Base-by-base conservation (phyloP, 2,888 invertebrate species). In the Danaus chrysippus region DNA sequence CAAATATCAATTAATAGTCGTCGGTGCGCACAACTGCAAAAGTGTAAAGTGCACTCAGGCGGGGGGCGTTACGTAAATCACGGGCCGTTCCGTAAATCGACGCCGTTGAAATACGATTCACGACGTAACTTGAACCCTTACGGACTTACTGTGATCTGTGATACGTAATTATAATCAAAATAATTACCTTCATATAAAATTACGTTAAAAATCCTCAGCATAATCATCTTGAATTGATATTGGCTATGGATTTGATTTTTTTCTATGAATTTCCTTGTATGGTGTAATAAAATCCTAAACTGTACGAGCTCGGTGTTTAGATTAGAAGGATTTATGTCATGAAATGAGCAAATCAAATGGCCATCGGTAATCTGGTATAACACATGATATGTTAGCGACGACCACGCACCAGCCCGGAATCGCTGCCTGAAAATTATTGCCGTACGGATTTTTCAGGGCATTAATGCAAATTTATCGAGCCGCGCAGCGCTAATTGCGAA, bases 401-500 rank as follows among this genome's bases (percentile, higher is more conserved):
- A 66, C 60, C 64, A 59, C 59, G 64, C 59, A 62, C 58, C 63
- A 56, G 63, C 61, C 61, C 49, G 17, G 17, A 49, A 11, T 84
- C 81, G 84, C 82, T 84, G 81, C 81, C 78, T 79, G 85, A 85
- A 89, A 91, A 87, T 90, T 90, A 91, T 91, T 86, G 86, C 87
- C 85, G 76, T 70, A 73, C 83, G 84, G 87, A 91, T 90, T 91
- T 91, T 91, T 91, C 90, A 90, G 80, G 84, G 87, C 90, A 91
- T 91, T 91, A 90, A 90, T 91, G 90, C 85, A 89, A 91, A 91
- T 91, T 90, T 91, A 91, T 91, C 87, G 90, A 82, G 84, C 84
- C 86, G 81, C 83, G 84, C 83, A 83, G 85, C 87, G 91, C 91
- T 90, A 91, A 91, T 91, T 87, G 91, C 88, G 79, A 84, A 73